Conservation (phyloP, 2,888 invertebrate genomes). For the Caenorhabditis sp. region DNA sequence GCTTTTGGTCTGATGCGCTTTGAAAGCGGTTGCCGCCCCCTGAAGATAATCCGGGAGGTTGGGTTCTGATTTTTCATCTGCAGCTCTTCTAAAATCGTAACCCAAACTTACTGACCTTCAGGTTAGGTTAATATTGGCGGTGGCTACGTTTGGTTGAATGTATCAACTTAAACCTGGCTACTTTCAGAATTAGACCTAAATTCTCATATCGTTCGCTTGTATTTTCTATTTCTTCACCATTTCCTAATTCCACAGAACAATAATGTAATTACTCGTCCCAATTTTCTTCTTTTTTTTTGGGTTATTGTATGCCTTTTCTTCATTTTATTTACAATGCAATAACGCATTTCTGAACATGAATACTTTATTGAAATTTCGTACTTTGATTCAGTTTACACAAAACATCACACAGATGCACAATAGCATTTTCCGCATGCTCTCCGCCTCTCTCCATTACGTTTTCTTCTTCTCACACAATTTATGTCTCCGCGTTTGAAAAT, state of each 20-base stretch:
- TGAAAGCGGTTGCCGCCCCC: slow-evolving; percentile 46
- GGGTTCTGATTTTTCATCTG: background rate
- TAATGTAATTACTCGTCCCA: too few relatives aligned
- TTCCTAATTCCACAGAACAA: too few relatives aligned
- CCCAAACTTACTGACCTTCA: slow-evolving; percentile 7
- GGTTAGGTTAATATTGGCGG: slow-evolving; percentile 19
- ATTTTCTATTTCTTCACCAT: background rate
- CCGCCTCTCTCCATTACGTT: slow-evolving; percentile 1
- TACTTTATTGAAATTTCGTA: background rate
- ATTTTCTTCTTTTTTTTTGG: too few relatives aligned
- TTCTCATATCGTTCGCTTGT: background rate
- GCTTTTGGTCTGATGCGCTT: slow-evolving; percentile 68
- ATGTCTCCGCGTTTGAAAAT: background rate
- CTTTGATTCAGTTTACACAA: background rate
- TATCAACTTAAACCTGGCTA: background rate
- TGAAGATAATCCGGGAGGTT: slow-evolving; percentile 4
- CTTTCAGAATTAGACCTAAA: background rate
- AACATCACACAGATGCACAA: background rate
- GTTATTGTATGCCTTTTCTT: slow-evolving; percentile 7
- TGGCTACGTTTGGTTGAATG: background rate
- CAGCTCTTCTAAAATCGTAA: background rate
- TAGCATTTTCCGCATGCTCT: background rate
- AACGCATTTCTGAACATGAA: slow-evolving; percentile 2
- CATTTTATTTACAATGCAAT: slow-evolving; percentile 6
- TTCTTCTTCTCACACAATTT: background rate